Evolutionary conservation across 2,888 invertebrate genomes (phyloP), one percentile per base, ranked within the genome.

Genomic region (Xanthia togata): DNA sequence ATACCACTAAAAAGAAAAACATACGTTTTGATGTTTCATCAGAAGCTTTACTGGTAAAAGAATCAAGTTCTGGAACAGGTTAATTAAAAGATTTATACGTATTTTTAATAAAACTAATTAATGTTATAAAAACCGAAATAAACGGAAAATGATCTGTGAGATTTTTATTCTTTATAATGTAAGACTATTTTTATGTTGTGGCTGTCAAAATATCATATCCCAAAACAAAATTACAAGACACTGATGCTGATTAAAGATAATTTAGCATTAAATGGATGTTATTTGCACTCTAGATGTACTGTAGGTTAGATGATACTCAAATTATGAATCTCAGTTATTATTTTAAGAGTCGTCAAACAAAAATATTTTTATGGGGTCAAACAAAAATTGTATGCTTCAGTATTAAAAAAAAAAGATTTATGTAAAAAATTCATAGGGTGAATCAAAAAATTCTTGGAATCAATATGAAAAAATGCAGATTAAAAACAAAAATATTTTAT

Each of bases 11-110:
- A 93, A 96, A 95, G 94, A 96, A 96, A 95, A 93, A 91, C 82
- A 94, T 96, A 90, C 93, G 95, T n/a, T 96, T 96, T 87, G 96
- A 96, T 85, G 95, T 94, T 68, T 96, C 95, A 12, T 92, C 96
- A 35, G 96, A 96, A 90, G 94, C 95, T 35, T 84, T 94, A 35
- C 70, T 92, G 68, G 80, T 91, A 35, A 95, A 95, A 91, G 95
- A 96, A 65, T 89, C 93, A 31, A 92, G 90, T 86, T 89, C 93
- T 12, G 93, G 93, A 60, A 93, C 92, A 65, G 91, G 88, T 75
- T 93, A 92, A 90, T 78, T 83, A 74, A 83, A 47, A 86, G 65
- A 80, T 73, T 82, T 81, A 81, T 80, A 85, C 73, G 55, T 82
- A 84, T 84, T 82, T 82, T 78, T 86, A 78, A 81, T 75, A 69